Evolutionary conservation across 2,797 vertebrate species (phyloP).

Genomic region (Cynodonichthys magdalenae): DNA sequence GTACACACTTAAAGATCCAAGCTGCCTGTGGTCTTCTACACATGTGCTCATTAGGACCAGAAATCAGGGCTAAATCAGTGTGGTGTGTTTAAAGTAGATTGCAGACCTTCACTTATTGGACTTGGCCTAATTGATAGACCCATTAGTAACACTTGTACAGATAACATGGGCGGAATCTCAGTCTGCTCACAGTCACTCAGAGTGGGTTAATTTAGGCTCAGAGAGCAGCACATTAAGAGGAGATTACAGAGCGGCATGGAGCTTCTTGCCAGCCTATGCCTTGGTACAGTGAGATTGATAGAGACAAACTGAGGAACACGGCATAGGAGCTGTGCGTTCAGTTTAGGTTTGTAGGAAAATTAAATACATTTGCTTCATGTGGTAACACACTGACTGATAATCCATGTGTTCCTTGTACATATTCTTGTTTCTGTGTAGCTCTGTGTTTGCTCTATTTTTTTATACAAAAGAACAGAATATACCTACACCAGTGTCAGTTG

Average conservation of each 20-base stretch:
- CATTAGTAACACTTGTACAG: slow-evolving; percentile 99
- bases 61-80: slow-evolving; percentile 88
- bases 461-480: neutral
- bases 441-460: neutral
- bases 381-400: neutral
- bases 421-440: neutral
- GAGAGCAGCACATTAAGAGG: slow-evolving; percentile 86
- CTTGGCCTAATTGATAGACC: slow-evolving; percentile 92
- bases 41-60: slow-evolving; percentile 76
- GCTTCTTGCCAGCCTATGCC: slow-evolving; percentile 90
- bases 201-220: slow-evolving; percentile 94
- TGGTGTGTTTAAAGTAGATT: slow-evolving; percentile 97
- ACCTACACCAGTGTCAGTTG: slow-evolving; percentile 18
- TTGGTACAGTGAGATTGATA: slow-evolving; percentile 86
- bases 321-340: slow-evolving; percentile 2
- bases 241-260: slow-evolving; percentile 80
- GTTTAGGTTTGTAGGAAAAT: neutral
- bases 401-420: slow-evolving; percentile 4
- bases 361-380: too few species aligned
- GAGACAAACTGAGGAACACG: slow-evolving; percentile 75
- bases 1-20: slow-evolving; percentile 2
- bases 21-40: slow-evolving; percentile 7
- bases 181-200: slow-evolving; percentile 94
- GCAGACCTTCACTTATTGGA: slow-evolving; percentile 92
- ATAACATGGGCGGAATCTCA: slow-evolving; percentile 93